These are phyloP conservation scores for Labeo calbasu DNA, from an alignment of 2,797 vertebrate genomes.

Conservation along the genomic window DNA sequence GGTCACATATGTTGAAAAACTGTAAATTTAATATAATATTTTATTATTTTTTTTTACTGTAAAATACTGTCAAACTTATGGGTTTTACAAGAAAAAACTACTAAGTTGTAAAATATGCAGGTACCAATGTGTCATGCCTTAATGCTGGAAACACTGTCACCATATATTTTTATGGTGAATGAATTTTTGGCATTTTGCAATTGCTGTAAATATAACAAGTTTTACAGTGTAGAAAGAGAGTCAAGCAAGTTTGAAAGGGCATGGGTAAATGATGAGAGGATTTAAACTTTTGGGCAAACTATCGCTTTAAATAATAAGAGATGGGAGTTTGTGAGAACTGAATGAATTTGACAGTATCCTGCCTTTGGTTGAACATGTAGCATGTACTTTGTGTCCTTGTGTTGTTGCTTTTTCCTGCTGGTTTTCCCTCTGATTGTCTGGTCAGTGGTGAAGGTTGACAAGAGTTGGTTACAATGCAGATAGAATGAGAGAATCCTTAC, in stretches of 20 bases:
- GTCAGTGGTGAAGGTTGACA: conserved; percentile 3
- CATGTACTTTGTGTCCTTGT: conserved; percentile 14
- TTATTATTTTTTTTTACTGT: neutral
- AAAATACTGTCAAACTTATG: neutral
- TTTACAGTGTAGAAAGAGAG: neutral
- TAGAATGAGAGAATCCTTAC: neutral
- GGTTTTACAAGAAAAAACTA: neutral
- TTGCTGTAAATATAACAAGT: neutral
- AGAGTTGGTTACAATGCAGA: neutral
- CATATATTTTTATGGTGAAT: neutral
- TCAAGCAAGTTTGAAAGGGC: neutral
- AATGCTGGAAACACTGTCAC: neutral
- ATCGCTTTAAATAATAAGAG: conserved; percentile 40
- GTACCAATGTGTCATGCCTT: neutral
- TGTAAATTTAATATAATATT: neutral
- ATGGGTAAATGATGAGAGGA: neutral
- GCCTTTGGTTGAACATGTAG: conserved; percentile 15
- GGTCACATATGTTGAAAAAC: too few species aligned
- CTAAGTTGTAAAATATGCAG: neutral
- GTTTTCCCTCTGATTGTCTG: neutral
- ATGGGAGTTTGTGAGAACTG: conserved; percentile 22
- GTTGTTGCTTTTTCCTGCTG: conserved; percentile 9
- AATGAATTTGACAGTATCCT: conserved; percentile 11
- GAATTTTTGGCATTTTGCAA: neutral
- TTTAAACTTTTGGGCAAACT: neutral